Evolutionary conservation across 2,113 vertebrate genomes (phyloP), one percentile per base, ranked within the genome.

Genomic region (Ondatra zibethicus): DNA sequence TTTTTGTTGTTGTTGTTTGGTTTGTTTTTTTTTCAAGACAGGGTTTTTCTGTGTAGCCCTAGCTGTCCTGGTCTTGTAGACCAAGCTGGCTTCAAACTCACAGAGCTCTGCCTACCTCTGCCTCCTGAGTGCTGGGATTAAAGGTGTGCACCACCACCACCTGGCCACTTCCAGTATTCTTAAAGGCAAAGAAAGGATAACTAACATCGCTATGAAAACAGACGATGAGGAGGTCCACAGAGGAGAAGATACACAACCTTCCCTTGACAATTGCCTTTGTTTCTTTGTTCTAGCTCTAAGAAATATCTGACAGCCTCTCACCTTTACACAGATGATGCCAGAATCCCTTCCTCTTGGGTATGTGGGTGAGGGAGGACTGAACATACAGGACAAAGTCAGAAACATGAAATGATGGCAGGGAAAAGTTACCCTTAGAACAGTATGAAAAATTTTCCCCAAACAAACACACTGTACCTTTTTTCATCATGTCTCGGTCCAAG

Each of bases 401-500:
- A 23, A n/a, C 25, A 50, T 52, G 52, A 95, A 16, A 19, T 31
- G 2, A 55, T 29, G 27, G 19, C 66, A 85, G 50, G 21, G 31
- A 61, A 93, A 93, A 84, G 55, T 77, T 45, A 70, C 80, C 93
- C 78, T 77, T 31, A 55, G 73, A 55, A n/a, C 36, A 63, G 73
- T 86, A 82, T 3, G 45, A 63, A 42, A 85, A 96, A 27, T 96
- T 89, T 6, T 36, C 0, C 0, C 86, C 61, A 58, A 58, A 58
- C 33, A 77, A 52, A 93, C 61, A 89, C 25, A 47, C 5, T 11
- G 16, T 98, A 99, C 99, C 99, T 99, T 99, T 99, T 98, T 99
- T 99, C 98, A 99, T 98, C 96, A 98, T 97, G 58, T 99, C 99
- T 97, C 99, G 99, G 92, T 99, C 99, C 97, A 99, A 96, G 0